Evolutionary conservation across 2,113 vertebrate species (phyloP), one percentile per base, ranked within the genome.

Genomic region (Seriola dumerili): DNA sequence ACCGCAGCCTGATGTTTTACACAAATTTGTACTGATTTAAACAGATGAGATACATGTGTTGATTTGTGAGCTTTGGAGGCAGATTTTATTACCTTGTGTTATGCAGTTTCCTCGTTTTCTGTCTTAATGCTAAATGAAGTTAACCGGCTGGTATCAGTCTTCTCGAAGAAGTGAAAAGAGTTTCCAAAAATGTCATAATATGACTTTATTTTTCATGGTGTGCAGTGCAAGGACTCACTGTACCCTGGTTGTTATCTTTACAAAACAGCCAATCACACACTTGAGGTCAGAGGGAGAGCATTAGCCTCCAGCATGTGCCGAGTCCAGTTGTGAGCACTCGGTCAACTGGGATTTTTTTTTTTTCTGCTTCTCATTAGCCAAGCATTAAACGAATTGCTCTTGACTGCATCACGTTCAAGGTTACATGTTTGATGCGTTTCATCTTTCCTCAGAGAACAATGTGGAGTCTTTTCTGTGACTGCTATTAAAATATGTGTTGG

Each of bases 401-500:
- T 69, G 23, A 29, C 12, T 66, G 14, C 9, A 63, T 66, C 62
- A n/a, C 29, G 34, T 61, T 32, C 34, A 81, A 58, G 4, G 34
- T 66, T 34, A 36, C 10, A 4, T 14, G 8, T 10, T 63, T 23
- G 57, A 36, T 9, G 10, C 14, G 14, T 73, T 69, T 64, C 4
- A 66, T 76, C 32, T 50, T 16, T 66, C 34, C n/a, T 71, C 42
- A 58, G 13, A 91, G 83, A 94, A 68, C 72, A 72, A 87, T 73
- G 85, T 91, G 81, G 91, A 93, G 87, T 93, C 85, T 84, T 91
- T 91, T 88, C 78, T 90, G 36, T 91, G 86, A 91, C 90, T 88
- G 82, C 90, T 92, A 80, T 90, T 91, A 69, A 91, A 92, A 94
- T 94, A 96, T 86, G 86, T 94, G 90, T 80, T 94, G 19, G 82